phyloP scores from a whole-genome alignment of 2,888 invertebrate species.

The Hydraecia micacea region DNA sequence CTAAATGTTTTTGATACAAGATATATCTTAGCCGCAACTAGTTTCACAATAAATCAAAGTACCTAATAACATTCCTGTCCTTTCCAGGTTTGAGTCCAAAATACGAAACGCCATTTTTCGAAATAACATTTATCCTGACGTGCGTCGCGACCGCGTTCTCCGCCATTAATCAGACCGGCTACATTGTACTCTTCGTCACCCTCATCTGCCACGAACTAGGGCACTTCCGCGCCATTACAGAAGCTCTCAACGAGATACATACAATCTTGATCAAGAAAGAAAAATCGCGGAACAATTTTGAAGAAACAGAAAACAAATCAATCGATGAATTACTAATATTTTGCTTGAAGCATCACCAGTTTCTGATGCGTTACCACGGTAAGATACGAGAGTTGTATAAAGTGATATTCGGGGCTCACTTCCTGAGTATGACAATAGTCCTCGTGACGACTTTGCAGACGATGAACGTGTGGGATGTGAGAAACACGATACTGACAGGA shows the following conservation, averaged over 20 bases:
- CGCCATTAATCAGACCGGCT: conserved; percentile 80
- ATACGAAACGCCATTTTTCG: conserved; percentile 78
- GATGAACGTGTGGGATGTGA: conserved; percentile 76
- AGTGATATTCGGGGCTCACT: conserved; percentile 77
- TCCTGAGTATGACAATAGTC: conserved; percentile 78
- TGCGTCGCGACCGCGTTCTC: conserved; percentile 75
- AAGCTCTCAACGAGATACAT: conserved; percentile 72
- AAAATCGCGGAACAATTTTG: conserved; percentile 21
- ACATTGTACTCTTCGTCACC: conserved; percentile 78
- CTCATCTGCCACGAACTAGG: conserved; percentile 78
- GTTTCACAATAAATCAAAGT: conserved; percentile 43
- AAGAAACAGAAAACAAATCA: conserved; percentile 37
- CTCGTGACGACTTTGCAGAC: conserved; percentile 80
- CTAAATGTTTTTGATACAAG: neutral
- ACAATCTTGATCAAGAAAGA: conserved; percentile 52
- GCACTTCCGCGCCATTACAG: conserved; percentile 77
- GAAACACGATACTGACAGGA: conserved; percentile 77
- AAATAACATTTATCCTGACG: conserved; percentile 75
- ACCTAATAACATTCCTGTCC: conserved; percentile 5
- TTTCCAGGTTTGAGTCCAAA: conserved; percentile 76
- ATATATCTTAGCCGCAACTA: conserved; percentile 2
- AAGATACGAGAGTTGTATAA: conserved; percentile 74
- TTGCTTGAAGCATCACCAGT: conserved; percentile 79
- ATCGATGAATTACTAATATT: conserved; percentile 73
- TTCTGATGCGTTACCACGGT: conserved; percentile 72